phyloP scores from a whole-genome alignment of 2,888 invertebrate genomes.

The Epirrhoe tristata region DNA sequence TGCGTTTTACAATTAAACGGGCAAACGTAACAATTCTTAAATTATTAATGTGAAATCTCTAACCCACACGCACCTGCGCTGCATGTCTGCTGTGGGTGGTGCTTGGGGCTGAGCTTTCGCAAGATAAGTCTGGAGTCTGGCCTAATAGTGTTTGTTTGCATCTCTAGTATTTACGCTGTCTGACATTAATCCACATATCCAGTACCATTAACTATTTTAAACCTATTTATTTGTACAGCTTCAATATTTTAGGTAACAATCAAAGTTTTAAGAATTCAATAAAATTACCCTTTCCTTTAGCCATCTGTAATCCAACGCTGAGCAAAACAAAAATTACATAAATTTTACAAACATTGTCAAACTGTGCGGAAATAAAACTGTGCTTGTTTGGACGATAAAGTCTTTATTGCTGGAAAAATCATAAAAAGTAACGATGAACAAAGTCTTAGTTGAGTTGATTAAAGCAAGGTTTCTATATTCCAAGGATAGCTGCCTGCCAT shows the following conservation, averaged over 20 bases:
- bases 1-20: background rate
- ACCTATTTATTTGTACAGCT: no score
- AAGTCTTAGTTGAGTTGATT: background rate
- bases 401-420: slow-evolving; percentile 35
- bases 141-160: background rate
- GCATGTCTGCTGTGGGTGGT: background rate
- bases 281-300: slow-evolving; percentile 74
- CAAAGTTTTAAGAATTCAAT: slow-evolving; percentile 23
- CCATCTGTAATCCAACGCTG: slow-evolving; percentile 82
- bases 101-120: background rate
- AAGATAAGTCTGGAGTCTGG: background rate
- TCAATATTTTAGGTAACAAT: background rate
- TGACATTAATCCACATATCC: background rate
- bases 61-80: no score
- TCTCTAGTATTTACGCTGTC: background rate
- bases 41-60: no score
- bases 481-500: no score
- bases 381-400: slow-evolving; percentile 33
- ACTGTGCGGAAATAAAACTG: slow-evolving; percentile 47
- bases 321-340: slow-evolving; percentile 73
- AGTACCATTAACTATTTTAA: no score
- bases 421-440: background rate
- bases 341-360: slow-evolving; percentile 42
- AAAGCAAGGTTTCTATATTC: no score
- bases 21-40: no score